Conservation (phyloP, 2,113 vertebrate genomes). For the Daphoenositta chrysoptera region DNA sequence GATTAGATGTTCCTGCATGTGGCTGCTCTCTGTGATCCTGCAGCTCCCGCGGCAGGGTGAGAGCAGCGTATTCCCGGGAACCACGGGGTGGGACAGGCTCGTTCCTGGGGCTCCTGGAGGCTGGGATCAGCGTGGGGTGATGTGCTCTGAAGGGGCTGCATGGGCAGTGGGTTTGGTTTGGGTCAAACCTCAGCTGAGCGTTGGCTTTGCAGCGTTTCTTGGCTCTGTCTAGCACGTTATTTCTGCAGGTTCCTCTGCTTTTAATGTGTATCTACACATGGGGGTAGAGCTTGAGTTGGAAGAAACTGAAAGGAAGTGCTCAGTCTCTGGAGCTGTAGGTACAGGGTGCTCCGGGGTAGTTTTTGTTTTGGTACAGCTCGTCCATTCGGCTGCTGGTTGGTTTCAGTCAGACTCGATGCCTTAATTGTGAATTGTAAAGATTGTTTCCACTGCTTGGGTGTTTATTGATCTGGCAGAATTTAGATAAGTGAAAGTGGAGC, state of each 20-base stretch:
- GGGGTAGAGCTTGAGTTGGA: not conserved
- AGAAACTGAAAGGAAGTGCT: conserved; percentile 13
- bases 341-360: fast-evolving
- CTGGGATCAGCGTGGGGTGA: fast-evolving
- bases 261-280: not conserved
- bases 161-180: not conserved
- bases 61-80: fast-evolving
- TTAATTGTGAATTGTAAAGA: not conserved
- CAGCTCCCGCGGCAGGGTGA: not conserved
- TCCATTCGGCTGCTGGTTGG: not conserved
- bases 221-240: not conserved
- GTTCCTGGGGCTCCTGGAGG: not conserved
- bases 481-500: not conserved
- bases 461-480: not conserved
- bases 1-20: not conserved
- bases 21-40: fast-evolving
- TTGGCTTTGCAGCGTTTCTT: not conserved
- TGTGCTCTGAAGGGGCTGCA: not conserved
- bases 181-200: not conserved
- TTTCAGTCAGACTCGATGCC: not conserved
- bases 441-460: not conserved
- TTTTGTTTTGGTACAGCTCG: not conserved
- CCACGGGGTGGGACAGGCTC: not conserved
- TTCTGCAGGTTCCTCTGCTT: not conserved
- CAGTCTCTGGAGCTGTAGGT: not conserved